These are phyloP conservation scores for Enteromius radiatus DNA, from an alignment of 2,797 vertebrate genomes.

Conservation along the genomic window DNA sequence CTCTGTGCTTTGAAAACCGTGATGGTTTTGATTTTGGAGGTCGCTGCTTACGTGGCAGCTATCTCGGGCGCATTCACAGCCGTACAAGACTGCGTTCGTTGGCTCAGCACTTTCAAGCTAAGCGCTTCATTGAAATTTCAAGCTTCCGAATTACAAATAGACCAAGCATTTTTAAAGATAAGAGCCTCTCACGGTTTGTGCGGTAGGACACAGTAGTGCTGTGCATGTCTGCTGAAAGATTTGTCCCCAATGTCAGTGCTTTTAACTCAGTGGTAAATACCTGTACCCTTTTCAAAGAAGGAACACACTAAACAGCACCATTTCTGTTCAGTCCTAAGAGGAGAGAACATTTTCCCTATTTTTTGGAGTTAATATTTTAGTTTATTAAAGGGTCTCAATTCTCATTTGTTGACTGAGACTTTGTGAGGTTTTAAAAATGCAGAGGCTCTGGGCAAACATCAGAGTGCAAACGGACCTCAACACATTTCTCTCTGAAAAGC, in stretches of 20 bases:
- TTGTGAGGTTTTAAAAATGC: slow-evolving; percentile 12
- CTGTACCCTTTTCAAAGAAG: slow-evolving; percentile 8
- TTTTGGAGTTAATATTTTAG: slow-evolving; percentile 7
- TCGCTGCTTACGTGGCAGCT: slow-evolving; percentile 24
- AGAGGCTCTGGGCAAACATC: neutral
- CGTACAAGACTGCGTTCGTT: neutral
- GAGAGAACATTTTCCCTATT: neutral
- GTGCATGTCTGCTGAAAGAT: slow-evolving; percentile 1
- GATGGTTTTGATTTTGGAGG: slow-evolving; percentile 34
- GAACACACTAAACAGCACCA: slow-evolving; percentile 14
- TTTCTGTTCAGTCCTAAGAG: slow-evolving; percentile 1
- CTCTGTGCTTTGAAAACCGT: slow-evolving; percentile 27
- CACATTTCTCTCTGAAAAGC: neutral
- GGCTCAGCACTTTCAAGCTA: slow-evolving; percentile 22
- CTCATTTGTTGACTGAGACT: slow-evolving; percentile 21
- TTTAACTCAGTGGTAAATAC: slow-evolving; percentile 11
- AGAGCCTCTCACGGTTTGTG: slow-evolving; percentile 9
- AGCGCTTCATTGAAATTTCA: slow-evolving; percentile 33
- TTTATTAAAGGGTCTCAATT: slow-evolving; percentile 40
- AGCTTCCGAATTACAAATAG: slow-evolving; percentile 30
- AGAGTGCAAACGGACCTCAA: slow-evolving; percentile 8
- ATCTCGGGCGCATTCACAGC: slow-evolving; percentile 8
- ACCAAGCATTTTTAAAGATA: slow-evolving; percentile 16
- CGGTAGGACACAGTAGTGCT: neutral
- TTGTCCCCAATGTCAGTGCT: neutral